Percentiles rank a stretch among this genome's conserved stretches.
Conservation (phyloP, 2,797 vertebrate genomes). For the Acanthornis magna region DNA sequence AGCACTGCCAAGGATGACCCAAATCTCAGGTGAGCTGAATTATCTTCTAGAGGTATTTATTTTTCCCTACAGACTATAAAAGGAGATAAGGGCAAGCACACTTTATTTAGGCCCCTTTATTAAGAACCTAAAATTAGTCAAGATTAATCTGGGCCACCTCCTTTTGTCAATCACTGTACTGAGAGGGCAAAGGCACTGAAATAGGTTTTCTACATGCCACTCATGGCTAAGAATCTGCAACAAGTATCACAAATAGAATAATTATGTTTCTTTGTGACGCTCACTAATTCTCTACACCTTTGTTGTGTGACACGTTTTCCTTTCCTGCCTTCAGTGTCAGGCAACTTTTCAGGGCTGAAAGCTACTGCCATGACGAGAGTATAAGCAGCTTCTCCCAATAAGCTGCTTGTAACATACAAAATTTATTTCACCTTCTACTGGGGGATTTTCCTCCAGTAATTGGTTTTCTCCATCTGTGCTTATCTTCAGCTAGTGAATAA, state of each 20-base stretch:
- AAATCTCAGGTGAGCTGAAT: neutral
- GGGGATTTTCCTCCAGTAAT: neutral
- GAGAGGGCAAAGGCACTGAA: neutral
- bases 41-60: neutral
- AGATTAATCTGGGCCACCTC: conserved; percentile 31
- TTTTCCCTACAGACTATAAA: neutral
- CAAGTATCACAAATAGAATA: neutral
- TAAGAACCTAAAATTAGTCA: conserved; percentile 49
- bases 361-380: neutral
- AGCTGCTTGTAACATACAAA: neutral
- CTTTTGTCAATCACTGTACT: neutral
- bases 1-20: neutral
- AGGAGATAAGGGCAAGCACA: neutral
- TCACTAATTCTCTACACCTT: neutral
- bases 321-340: neutral
- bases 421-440: neutral
- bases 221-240: neutral
- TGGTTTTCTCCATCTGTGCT: neutral
- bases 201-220: neutral
- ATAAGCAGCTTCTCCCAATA: neutral
- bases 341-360: neutral
- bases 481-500: neutral
- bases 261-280: neutral
- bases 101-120: conserved; percentile 21
- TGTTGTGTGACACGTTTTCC: neutral